Evolutionary conservation across 2,797 vertebrate genomes (phyloP), one percentile per base, ranked within the genome.

Genomic region (Sebastes taczanowskii): DNA sequence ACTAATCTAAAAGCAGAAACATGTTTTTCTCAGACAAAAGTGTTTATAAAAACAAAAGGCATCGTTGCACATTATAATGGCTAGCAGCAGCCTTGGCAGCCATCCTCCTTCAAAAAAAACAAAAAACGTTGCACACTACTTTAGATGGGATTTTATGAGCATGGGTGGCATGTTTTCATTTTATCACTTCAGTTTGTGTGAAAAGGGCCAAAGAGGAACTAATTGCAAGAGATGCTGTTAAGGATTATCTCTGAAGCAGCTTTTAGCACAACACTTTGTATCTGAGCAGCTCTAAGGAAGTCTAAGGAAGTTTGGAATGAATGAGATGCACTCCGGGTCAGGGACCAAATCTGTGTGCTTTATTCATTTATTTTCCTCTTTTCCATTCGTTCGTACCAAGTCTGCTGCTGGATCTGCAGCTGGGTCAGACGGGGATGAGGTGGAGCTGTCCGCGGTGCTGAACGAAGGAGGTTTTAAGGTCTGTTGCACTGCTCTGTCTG

Each of bases 361-460:
- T 49, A 49, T 71, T 77, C 18, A 75, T 59, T 49, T 34, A 16
- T 70, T 70, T 20, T 62, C 27, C 35, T 56, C 23, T 58, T 71
- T 58, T 20, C 32, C 64, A n/a, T 81, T 56, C 38, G 66, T 79
- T 71, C 25, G 10, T 20, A 27, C 1, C 16, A 0, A 6, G 56
- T 87, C 55, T 72, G 66, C 74, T 20, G 67, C 35, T 80, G 69
- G 11, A 20, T 85, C 71, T 75, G 71, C 74, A 69, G 82, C 82
- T 65, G 13, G 4, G 68, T 62, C 59, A 55, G 32, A 59, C 18
- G 1, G 30, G 59, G 52, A 22, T 4, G 10, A n/a, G 74, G 38
- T 11, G 72, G 85, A 82, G 74, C 85, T 85, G 63, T 90, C 86
- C 20, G 4, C 25, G 85, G 80, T 83, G 84, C 88, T 89, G 78